These are phyloP conservation scores for Xiphophorus maculatus DNA, from an alignment of 2,113 vertebrate species.

Conservation along the genomic window DNA sequence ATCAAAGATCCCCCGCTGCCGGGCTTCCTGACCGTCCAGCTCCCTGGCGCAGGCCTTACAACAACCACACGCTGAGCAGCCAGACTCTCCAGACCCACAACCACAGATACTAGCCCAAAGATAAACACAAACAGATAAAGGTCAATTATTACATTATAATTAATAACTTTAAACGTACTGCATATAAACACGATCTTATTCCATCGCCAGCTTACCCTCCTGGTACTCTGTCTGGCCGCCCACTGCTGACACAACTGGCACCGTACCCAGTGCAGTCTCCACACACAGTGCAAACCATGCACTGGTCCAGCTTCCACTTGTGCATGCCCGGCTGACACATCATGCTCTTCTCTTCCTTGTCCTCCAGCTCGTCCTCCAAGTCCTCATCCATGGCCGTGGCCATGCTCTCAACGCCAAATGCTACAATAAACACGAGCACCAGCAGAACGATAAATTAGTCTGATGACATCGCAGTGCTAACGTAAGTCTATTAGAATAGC, in stretches of 20 bases:
- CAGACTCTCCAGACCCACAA: slow-evolving; percentile 97
- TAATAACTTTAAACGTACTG: background rate
- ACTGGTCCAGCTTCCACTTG: slow-evolving; percentile 99
- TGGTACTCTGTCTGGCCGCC: slow-evolving; percentile 94
- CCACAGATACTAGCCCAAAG: slow-evolving; percentile 89
- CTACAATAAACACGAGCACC: slow-evolving; percentile 58
- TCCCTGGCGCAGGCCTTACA: slow-evolving; percentile 98
- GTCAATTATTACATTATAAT: background rate
- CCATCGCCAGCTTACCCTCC: slow-evolving; percentile 87
- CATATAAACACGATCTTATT: too few relatives aligned
- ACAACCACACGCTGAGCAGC: slow-evolving; percentile 95
- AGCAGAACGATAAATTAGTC: background rate
- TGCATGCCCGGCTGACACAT: slow-evolving; percentile 99
- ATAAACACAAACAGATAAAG: background rate
- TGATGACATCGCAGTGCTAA: background rate
- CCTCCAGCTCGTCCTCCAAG: slow-evolving; percentile 95
- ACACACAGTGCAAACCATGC: slow-evolving; percentile 99
- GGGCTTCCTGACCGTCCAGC: slow-evolving; percentile 95
- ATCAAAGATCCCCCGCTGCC: slow-evolving; percentile 98
- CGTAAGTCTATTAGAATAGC: background rate
- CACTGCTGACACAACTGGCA: slow-evolving; percentile 97
- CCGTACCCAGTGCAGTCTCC: slow-evolving; percentile 98
- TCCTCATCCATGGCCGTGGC: slow-evolving; percentile 99
- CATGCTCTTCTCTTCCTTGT: slow-evolving; percentile 98
- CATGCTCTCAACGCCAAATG: slow-evolving; percentile 97